Evolutionary conservation across 2,113 vertebrate genomes (phyloP).

Genomic region (Panthera leo): DNA sequence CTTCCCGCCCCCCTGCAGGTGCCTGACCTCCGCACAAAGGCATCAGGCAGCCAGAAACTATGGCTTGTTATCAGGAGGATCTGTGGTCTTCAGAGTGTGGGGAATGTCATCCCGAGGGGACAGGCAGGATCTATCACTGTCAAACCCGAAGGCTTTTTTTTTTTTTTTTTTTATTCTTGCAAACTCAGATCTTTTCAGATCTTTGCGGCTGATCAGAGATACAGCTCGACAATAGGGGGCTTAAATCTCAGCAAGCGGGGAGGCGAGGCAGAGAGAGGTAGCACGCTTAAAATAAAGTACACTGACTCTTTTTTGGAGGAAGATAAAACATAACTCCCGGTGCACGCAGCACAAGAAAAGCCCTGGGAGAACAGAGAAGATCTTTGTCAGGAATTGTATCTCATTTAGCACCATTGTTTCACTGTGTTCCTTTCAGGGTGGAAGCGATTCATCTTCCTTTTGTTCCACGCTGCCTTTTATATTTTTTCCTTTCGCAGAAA

Average conservation of each 20-base stretch:
- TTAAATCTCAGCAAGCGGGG: conserved; percentile 83
- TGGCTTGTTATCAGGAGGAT: conserved; percentile 72
- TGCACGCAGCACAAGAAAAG: conserved; percentile 70
- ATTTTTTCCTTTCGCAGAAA: conserved; percentile 27
- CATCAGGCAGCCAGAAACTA: conserved; percentile 46
- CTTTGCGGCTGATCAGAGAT: conserved; percentile 84
- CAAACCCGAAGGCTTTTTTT: conserved; percentile 62
- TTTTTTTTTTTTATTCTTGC: conserved; percentile 80
- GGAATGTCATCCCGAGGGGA: conserved; percentile 73
- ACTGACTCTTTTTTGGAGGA: conserved; percentile 61
- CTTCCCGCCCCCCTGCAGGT: background rate
- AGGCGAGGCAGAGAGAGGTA: conserved; percentile 46
- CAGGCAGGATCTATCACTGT: conserved; percentile 77
- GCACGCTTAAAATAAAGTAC: conserved; percentile 77
- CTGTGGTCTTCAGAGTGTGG: conserved; percentile 60
- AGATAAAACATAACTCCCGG: conserved; percentile 82
- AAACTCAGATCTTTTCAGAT: conserved; percentile 83
- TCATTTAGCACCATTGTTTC: conserved; percentile 86
- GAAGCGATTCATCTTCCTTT: conserved; percentile 80
- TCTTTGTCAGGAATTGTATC: conserved; percentile 84
- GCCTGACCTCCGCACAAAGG: conserved; percentile 73
- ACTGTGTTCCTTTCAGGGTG: conserved; percentile 64
- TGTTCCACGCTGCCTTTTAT: conserved; percentile 27
- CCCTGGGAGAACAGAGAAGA: conserved; percentile 81
- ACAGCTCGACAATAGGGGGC: conserved; percentile 77